A percentile compares a stretch with the other conserved stretches of the same genome.
phyloP scores from a whole-genome alignment of 2,797 vertebrate species.

The Tadarida brasiliensis region DNA sequence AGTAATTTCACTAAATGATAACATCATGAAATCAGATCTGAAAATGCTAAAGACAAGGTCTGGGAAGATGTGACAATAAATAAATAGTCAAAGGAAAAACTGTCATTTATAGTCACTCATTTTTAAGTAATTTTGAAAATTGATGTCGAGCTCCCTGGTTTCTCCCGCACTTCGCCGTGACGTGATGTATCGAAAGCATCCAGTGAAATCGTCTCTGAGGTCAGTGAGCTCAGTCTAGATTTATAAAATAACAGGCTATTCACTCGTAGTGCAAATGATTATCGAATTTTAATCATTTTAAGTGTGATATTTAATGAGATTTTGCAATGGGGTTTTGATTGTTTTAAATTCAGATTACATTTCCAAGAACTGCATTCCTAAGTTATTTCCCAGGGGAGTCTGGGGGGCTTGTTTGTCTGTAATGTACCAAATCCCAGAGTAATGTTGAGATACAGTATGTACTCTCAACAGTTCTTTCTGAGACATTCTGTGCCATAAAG shows the following conservation, averaged over 20 bases:
- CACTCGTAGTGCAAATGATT: neutral
- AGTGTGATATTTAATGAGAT: neutral
- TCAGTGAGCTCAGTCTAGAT: neutral
- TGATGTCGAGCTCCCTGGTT: neutral
- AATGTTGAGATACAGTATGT: conserved; percentile 15
- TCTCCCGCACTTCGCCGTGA: neutral
- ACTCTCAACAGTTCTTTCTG: neutral
- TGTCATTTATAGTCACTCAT: neutral
- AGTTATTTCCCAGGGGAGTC: conserved; percentile 21
- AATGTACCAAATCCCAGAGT: neutral
- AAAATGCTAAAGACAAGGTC: neutral
- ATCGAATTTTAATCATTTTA: conserved; percentile 37
- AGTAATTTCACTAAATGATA: neutral
- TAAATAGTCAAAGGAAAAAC: neutral
- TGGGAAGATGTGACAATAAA: neutral
- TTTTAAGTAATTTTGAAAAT: conserved; percentile 40
- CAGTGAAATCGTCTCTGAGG: neutral
- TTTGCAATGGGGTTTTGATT: neutral
- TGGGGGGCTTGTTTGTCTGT: neutral
- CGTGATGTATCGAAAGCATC: neutral
- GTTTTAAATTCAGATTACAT: neutral
- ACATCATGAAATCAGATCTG: neutral
- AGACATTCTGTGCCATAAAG: conserved; percentile 2
- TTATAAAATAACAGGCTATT: neutral
- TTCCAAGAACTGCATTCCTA: conserved; percentile 35